These are phyloP conservation scores for Etheostoma spectabile DNA, from an alignment of 2,113 vertebrate genomes.

Conservation along the genomic window DNA sequence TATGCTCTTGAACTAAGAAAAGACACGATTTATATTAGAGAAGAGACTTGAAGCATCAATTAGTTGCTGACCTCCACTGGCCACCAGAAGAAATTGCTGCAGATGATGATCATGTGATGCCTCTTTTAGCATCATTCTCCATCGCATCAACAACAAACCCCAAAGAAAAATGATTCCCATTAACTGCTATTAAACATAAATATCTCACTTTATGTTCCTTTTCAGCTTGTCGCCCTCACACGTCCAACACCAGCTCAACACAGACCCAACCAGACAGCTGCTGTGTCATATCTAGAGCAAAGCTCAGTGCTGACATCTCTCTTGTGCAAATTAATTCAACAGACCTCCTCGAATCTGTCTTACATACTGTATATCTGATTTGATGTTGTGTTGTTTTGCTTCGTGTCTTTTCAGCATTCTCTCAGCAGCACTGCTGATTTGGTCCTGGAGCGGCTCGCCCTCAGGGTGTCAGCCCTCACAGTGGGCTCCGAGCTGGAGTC, in stretches of 20 bases:
- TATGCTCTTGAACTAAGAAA: conserved; percentile 1
- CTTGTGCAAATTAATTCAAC: not conserved
- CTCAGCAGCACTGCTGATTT: conserved; percentile 79
- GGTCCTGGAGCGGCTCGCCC: conserved; percentile 77
- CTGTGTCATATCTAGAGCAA: not conserved
- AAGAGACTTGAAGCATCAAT: not conserved
- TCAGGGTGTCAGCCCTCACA: conserved; percentile 62
- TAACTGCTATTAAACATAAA: not conserved
- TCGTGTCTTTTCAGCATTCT: conserved; percentile 75
- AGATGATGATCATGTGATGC: not conserved
- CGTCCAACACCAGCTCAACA: not conserved
- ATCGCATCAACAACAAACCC: not conserved
- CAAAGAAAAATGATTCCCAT: not conserved
- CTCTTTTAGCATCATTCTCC: not conserved
- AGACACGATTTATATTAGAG: not conserved
- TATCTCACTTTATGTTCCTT: not conserved
- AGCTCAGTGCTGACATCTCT: not conserved
- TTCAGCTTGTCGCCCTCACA: not conserved
- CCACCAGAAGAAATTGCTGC: conserved; percentile 2
- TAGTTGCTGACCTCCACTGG: conserved; percentile 33
- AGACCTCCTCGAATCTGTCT: not conserved
- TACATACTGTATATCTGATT: not conserved
- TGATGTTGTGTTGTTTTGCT: not conserved
- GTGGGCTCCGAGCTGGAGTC: conserved; percentile 41
- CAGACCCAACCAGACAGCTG: not conserved